Evolutionary conservation across 1,140 invertebrate genomes (phyloP), one percentile per base, ranked within the genome.

Genomic region (Diachasma alloeum): DNA sequence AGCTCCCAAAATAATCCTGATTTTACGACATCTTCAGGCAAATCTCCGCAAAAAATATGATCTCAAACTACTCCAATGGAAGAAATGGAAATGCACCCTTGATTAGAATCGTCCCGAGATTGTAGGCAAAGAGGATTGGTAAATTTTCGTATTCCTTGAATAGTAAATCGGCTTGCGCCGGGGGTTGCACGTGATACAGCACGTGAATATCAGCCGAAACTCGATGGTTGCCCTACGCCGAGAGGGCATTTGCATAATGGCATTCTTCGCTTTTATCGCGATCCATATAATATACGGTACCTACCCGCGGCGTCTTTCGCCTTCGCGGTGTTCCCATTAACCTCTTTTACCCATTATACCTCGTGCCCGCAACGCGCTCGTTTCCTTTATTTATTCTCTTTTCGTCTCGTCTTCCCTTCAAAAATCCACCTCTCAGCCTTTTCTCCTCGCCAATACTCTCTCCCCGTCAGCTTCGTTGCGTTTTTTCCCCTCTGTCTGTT

Each of bases 251-350:
- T 82, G 78, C 80, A 81, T 84, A 83, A 82, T 80, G 78, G 79
- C 78, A 82, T 81, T 81, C 77, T 82, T 72, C 71, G 79, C 72
- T 80, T 83, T 85, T 84, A 84, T 85, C 81, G 72, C 74, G 79
- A 82, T 84, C 79, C 78, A 81, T 70, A 81, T 59, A 76, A 77
- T 78, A 81, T 63, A 24, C 37, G 44, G 46, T 71, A 46, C 36
- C 46, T 48, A 42, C 39, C 26, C 42, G 77, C 73, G 77, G 73
- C 69, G 59, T 78, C 77, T 72, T 78, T 78, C 67, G 69, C 73
- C 66, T 78, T 17, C 44, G 31, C 46, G 59, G 68, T 69, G 73
- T 78, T 78, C 69, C 77, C 74, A 78, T 78, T 78, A 78, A 78
- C 77, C 67, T 78, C 69, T 68, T 77, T 75, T 56, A 69, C 39